Conservation (phyloP, 2,888 invertebrate genomes). For the Macrophya annulata region DNA sequence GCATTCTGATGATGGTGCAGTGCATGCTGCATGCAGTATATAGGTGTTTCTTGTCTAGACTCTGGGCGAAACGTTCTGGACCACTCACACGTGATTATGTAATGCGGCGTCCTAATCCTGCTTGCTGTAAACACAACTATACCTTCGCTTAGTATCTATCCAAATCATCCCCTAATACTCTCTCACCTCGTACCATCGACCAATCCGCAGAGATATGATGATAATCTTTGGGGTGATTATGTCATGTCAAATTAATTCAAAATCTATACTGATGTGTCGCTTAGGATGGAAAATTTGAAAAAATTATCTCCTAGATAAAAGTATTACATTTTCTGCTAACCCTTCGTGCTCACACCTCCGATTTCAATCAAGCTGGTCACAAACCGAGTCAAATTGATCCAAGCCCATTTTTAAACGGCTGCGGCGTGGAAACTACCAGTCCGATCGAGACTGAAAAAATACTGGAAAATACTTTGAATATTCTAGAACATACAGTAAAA, state of each 20-base stretch:
- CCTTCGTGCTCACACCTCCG: no score
- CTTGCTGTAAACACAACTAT: constrained; percentile 49
- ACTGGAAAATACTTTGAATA: no score
- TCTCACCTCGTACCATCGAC: constrained; percentile 1
- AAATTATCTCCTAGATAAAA: no score
- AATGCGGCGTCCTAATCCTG: constrained; percentile 49
- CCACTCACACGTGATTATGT: constrained; percentile 50
- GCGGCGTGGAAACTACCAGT: no score
- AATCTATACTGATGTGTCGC: not conserved
- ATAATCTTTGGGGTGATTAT: constrained; percentile 22
- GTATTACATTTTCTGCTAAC: no score
- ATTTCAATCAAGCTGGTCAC: no score
- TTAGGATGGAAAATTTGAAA: not conserved
- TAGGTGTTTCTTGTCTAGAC: constrained; percentile 16
- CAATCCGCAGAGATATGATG: constrained; percentile 1
- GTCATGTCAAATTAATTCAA: not conserved
- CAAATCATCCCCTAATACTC: constrained; percentile 16
- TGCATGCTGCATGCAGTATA: not conserved
- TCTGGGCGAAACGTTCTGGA: constrained; percentile 26
- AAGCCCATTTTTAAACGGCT: no score
- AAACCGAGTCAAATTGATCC: no score
- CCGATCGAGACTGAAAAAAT: no score
- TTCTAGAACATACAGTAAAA: no score
- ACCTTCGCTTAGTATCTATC: constrained; percentile 42
- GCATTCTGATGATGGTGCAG: constrained; percentile 16